Evolutionary conservation across 2,113 vertebrate genomes (phyloP), one percentile per base, ranked within the genome.

Genomic region (Chitala chitala): DNA sequence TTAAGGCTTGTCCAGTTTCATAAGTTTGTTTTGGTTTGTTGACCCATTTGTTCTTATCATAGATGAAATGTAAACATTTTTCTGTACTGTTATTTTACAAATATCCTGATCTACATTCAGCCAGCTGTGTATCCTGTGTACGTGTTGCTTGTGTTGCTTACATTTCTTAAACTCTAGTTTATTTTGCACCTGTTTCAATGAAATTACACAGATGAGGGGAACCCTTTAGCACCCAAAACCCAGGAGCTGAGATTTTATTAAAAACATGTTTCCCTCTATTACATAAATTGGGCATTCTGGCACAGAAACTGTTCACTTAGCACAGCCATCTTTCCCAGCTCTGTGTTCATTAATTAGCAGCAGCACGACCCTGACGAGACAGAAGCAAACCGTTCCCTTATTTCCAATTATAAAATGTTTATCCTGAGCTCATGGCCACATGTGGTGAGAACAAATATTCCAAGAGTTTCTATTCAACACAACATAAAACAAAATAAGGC

Each of bases 351-450:
- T n/a, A n/a, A n/a, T n/a, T n/a, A n/a, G n/a, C n/a, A n/a, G n/a
- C n/a, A n/a, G n/a, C n/a, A n/a, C n/a, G n/a, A n/a, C n/a, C n/a
- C n/a, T n/a, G n/a, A n/a, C n/a, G n/a, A n/a, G n/a, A n/a, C n/a
- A n/a, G n/a, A n/a, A n/a, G n/a, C n/a, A n/a, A n/a, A n/a, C n/a
- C n/a, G n/a, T 31, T 53, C 26, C 48, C 53, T 50, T 50, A 69
- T 69, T 68, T 68, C 46, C 33, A 33, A 42, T 51, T 26, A 53
- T 53, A 42, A 53, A 69, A 69, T 36, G n/a, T n/a, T 53, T 51
- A 44, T 53, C 24, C 29, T 31, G 42, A 33, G 68, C 33, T 29
- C 3, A 46, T 20, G 50, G 36, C 48, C 31, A 69, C 33, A 22
- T 10, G 31, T 33, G 10, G 29, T 69, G 48, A 69, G 44, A 51